Evolutionary conservation across 2,797 vertebrate species (phyloP), one percentile per base, ranked within the genome.

Genomic region (Podarcis lilfordi): DNA sequence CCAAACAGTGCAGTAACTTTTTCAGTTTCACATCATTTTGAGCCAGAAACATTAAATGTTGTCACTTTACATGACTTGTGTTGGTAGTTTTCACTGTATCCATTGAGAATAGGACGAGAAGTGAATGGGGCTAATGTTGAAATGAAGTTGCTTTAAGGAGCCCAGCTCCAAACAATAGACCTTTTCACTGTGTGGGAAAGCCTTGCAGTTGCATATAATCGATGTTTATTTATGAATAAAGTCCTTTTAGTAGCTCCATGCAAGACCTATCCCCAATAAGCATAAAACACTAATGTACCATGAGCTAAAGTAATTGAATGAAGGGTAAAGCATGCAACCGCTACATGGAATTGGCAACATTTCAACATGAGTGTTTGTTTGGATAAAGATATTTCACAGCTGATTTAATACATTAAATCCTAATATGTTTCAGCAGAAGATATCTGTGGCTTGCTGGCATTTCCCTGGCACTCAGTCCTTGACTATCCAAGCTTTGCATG

Each of bases 381-480:
- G 89, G 86, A 82, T 92, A 95, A 93, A 83, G 15, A 91, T 89
- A 89, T 96, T 96, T 94, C 93, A 94, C 92, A 94, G 92, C 40
- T 91, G 90, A 92, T 96, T 96, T 95, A 37, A 85, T 93, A 90
- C 85, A 80, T 45, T 93, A 93, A 95, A 90, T 85, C 83, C 29
- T 85, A 71, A 83, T 92, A 27, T 91, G 86, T 89, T 93, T 87
- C 79, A 85, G 76, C 87, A 66, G 69, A 43, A 86, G 72, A 69
- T 94, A 69, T 86, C 84, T 92, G 90, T 89, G 88, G 93, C 81
- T 68, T 90, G 77, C 91, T 88, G 91, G 55, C 88, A 77, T 68
- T 93, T 45, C 85, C 13, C 1, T 75, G n/a, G 69, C 77, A 0
- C 35, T 10, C 80, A 76, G 8, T n/a, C 21, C 29, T 89, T 86